phyloP scores from a whole-genome alignment of 2,797 vertebrate species.

The Pangasius djambal region DNA sequence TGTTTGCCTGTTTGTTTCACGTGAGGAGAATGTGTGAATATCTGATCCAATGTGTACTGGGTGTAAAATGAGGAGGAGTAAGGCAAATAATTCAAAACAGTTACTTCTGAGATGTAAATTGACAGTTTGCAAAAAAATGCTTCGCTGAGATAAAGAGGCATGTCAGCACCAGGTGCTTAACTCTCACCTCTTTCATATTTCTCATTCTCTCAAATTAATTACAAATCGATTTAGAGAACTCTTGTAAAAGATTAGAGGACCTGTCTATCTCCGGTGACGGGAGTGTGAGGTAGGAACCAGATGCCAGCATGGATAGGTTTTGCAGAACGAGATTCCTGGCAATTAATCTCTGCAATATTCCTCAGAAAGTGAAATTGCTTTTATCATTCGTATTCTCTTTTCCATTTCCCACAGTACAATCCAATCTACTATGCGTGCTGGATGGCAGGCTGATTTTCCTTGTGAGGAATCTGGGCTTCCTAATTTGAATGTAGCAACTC shows the following conservation, averaged over 20 bases:
- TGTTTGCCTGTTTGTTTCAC: not conserved
- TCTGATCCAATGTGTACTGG: not conserved
- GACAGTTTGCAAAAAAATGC: conserved; percentile 77
- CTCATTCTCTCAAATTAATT: conserved; percentile 71
- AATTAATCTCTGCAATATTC: conserved; percentile 43
- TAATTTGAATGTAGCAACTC: conserved; percentile 8
- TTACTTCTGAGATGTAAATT: conserved; percentile 63
- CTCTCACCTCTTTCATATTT: conserved; percentile 63
- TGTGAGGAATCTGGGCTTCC: not conserved
- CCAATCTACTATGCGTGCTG: not conserved
- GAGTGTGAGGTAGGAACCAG: conserved; percentile 36
- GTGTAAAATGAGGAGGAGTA: conserved; percentile 58
- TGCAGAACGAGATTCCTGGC: conserved; percentile 36
- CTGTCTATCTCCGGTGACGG: conserved; percentile 63
- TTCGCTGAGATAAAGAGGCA: conserved; percentile 76
- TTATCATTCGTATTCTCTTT: not conserved
- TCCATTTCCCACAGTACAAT: not conserved
- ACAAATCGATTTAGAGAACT: conserved; percentile 74
- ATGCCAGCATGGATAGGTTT: conserved; percentile 29
- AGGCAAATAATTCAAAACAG: conserved; percentile 71
- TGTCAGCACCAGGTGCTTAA: conserved; percentile 71
- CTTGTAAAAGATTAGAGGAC: conserved; percentile 60
- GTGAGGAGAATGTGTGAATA: conserved; percentile 1
- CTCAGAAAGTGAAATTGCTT: conserved; percentile 6
- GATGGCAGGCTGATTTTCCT: not conserved